Conservation (phyloP, 2,113 vertebrate species). For the Oryzias celebensis region DNA sequence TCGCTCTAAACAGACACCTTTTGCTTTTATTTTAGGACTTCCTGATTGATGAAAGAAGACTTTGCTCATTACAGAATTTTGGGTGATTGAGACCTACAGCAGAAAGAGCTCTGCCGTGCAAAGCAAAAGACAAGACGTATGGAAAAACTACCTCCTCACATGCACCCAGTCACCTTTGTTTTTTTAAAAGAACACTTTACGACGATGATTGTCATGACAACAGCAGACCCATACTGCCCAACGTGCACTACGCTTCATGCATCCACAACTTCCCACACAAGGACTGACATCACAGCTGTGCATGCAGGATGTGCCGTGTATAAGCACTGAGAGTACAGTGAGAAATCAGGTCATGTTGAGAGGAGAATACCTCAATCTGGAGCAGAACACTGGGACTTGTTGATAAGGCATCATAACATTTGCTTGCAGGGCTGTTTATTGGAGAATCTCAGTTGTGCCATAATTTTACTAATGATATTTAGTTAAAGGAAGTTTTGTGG, state of each 20-base stretch:
- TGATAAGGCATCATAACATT: not conserved
- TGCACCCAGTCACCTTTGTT: slow-evolving; percentile 24
- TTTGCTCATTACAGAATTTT: slow-evolving; percentile 83
- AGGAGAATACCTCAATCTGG: slow-evolving; percentile 8
- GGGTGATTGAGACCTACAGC: slow-evolving; percentile 43
- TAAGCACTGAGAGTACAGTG: slow-evolving; percentile 41
- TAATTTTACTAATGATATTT: not conserved
- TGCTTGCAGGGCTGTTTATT: slow-evolving; percentile 3
- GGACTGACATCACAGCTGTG: slow-evolving; percentile 69
- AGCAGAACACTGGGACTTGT: slow-evolving; percentile 6
- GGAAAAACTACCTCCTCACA: slow-evolving; percentile 30
- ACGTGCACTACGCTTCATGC: slow-evolving; percentile 76
- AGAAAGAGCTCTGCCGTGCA: slow-evolving; percentile 67
- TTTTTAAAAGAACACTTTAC: slow-evolving; percentile 30
- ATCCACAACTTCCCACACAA: slow-evolving; percentile 66
- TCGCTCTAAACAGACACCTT: slow-evolving; percentile 97
- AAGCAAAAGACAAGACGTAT: slow-evolving; percentile 57
- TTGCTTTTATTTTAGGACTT: slow-evolving; percentile 99
- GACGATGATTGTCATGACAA: slow-evolving; percentile 72
- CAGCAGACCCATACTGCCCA: slow-evolving; percentile 48
- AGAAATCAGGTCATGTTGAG: slow-evolving; percentile 41
- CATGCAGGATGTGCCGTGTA: slow-evolving; percentile 60
- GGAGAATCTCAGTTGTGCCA: not conserved
- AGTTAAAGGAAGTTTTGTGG: not conserved
- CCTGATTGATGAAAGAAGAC: slow-evolving; percentile 99